Evolutionary conservation across 2,888 invertebrate genomes (phyloP).

Genomic region (Drosophila sordidula): DNA sequence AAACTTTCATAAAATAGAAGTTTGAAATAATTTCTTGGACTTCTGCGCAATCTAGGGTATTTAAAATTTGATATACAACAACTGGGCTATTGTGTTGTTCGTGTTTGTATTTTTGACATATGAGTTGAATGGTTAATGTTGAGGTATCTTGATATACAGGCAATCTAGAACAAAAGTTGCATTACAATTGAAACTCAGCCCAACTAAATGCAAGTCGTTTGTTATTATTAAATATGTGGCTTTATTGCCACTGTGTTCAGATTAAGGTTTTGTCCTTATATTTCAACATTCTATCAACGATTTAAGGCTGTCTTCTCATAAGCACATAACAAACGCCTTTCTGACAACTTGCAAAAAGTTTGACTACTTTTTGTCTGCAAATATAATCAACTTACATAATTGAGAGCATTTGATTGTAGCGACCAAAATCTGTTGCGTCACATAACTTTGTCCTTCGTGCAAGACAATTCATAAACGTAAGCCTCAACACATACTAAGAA

Average conservation of each 20-base stretch:
- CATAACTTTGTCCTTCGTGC: constrained; percentile 46
- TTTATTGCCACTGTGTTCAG: background rate
- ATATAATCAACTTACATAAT: constrained; percentile 64
- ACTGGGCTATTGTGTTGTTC: no score
- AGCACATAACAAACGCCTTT: constrained; percentile 9
- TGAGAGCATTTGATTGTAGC: constrained; percentile 56
- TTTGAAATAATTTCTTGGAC: background rate
- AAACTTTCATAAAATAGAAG: background rate
- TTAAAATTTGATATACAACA: no score
- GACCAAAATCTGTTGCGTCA: constrained; percentile 64
- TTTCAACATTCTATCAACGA: background rate
- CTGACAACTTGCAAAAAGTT: constrained; percentile 43
- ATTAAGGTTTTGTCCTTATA: background rate
- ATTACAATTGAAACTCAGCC: background rate
- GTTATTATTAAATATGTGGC: background rate
- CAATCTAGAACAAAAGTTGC: background rate
- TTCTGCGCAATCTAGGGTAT: background rate
- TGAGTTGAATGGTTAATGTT: background rate
- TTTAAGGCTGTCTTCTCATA: background rate
- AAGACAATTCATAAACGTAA: constrained; percentile 17
- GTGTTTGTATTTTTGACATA: background rate
- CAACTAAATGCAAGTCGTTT: background rate
- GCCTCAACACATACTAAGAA: constrained; percentile 10
- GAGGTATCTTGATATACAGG: background rate
- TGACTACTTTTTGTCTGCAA: constrained; percentile 31